Evolutionary conservation across 2,797 vertebrate species (phyloP).

Genomic region (Crax fasciolata): DNA sequence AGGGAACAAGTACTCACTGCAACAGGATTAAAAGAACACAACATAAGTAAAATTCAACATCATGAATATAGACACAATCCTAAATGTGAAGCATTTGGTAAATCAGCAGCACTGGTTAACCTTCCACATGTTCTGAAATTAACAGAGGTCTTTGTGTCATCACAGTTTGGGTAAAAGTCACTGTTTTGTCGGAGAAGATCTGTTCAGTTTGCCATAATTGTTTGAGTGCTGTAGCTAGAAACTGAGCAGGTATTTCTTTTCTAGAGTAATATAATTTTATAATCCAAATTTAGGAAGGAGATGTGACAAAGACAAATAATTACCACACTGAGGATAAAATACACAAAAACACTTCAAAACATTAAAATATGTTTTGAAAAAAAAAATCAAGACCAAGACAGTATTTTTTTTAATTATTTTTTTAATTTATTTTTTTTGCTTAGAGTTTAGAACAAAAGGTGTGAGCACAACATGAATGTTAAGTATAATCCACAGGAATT

Average conservation of each 20-base stretch:
- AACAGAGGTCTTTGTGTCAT: conserved; percentile 83
- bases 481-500: neutral
- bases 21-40: neutral
- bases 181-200: conserved; percentile 86
- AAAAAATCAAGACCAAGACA: neutral
- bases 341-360: neutral
- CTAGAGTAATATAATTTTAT: conserved; percentile 80
- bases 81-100: neutral
- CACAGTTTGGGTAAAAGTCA: conserved; percentile 85
- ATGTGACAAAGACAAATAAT: conserved; percentile 84
- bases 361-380: neutral
- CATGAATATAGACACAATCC: neutral
- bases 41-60: neutral
- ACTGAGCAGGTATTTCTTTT: conserved; percentile 80
- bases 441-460: neutral
- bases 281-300: conserved; percentile 86
- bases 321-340: conserved; percentile 64
- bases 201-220: conserved; percentile 85
- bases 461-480: neutral
- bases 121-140: conserved; percentile 82
- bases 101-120: neutral
- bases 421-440: no score
- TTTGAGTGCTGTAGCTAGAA: conserved; percentile 83
- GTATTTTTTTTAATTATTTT: no score
- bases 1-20: neutral